Evolutionary conservation across 2,797 vertebrate species (phyloP).

Genomic region (Margarornis squamiger): DNA sequence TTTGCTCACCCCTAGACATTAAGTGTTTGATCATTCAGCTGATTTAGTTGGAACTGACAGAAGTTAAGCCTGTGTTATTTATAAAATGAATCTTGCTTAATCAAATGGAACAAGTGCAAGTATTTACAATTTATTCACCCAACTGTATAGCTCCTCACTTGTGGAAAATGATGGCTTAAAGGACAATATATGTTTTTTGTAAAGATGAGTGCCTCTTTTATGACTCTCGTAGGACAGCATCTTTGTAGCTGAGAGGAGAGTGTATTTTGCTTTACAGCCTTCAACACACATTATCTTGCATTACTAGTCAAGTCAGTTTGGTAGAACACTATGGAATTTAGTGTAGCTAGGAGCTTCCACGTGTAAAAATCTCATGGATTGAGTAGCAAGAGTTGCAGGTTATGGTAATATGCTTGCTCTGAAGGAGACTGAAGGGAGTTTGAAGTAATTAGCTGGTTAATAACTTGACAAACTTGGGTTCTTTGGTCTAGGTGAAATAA

Average conservation of each 20-base stretch:
- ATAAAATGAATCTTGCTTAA: not conserved
- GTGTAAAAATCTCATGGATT: not conserved
- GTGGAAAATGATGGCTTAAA: not conserved
- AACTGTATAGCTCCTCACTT: not conserved
- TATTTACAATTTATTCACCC: not conserved
- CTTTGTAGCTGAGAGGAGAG: not conserved
- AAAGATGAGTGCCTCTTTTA: not conserved
- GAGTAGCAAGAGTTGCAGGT: not conserved
- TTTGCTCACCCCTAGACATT: not conserved
- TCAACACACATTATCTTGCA: not conserved
- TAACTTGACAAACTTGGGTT: not conserved
- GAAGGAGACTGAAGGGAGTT: not conserved
- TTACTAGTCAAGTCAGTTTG: not conserved
- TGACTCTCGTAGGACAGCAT: not conserved
- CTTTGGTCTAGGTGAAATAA: not conserved
- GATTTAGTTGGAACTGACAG: not conserved
- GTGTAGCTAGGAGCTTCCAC: not conserved
- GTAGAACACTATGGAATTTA: not conserved
- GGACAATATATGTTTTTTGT: rapidly evolving
- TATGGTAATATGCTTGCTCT: not conserved
- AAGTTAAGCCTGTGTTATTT: not conserved
- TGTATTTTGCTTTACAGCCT: not conserved
- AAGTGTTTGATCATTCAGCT: not conserved
- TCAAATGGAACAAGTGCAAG: not conserved
- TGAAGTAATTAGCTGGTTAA: not conserved